A percentile compares a stretch with the other conserved stretches of the same genome.
Evolutionary conservation across 1,140 invertebrate genomes (phyloP).

Genomic region (Hylaeus volcanicus): DNA sequence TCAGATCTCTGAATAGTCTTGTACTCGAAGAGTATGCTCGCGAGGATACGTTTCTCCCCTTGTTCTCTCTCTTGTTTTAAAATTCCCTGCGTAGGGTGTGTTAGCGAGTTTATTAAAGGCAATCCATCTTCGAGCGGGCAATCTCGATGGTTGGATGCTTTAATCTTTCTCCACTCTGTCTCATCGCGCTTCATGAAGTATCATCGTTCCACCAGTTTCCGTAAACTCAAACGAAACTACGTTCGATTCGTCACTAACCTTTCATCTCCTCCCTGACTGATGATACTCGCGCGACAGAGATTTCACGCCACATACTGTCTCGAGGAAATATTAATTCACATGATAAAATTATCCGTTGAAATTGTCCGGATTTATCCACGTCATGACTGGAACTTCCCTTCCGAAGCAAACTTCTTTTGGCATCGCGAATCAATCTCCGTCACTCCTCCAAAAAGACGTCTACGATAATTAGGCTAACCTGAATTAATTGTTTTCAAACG

Average conservation of each 20-base stretch:
- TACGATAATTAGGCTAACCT: conserved; percentile 34
- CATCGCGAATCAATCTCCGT: conserved; percentile 51
- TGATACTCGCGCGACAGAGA: not conserved
- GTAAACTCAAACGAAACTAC: not conserved
- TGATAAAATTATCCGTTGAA: conserved; percentile 8
- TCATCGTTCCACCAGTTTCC: not conserved
- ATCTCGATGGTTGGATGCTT: conserved; percentile 20
- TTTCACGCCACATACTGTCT: not conserved
- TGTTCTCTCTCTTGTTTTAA: not conserved
- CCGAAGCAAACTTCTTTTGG: conserved; percentile 12
- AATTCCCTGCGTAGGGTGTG: not conserved
- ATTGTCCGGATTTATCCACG: conserved; percentile 45
- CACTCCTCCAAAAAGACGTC: conserved; percentile 17
- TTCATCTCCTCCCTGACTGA: not conserved
- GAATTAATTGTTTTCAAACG: conserved; percentile 49
- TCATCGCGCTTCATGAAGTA: not conserved
- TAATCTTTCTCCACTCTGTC: conserved; percentile 31
- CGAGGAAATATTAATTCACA: conserved; percentile 4
- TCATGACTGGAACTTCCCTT: conserved; percentile 8
- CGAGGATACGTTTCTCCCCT: not conserved
- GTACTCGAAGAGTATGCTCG: not conserved
- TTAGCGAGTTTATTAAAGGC: conserved; percentile 50
- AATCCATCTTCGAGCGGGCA: conserved; percentile 52
- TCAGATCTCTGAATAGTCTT: too few species aligned
- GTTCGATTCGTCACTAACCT: not conserved